Conservation (phyloP, 1,140 invertebrate genomes). For the Hydropsyche tenuis region DNA sequence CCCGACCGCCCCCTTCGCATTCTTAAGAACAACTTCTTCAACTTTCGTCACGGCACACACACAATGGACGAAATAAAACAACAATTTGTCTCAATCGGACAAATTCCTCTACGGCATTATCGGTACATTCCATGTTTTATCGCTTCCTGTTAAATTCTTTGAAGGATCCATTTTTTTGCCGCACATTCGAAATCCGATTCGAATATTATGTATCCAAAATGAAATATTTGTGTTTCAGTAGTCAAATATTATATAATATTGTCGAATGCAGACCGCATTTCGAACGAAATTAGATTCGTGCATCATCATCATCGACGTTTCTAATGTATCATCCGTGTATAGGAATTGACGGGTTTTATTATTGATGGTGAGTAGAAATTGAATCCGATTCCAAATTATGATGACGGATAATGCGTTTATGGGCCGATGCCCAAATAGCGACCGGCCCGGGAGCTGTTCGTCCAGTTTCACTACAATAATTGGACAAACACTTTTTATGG, state of each 20-base stretch:
- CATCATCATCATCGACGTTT: not conserved
- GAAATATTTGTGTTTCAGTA: too few relatives aligned
- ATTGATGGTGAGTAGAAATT: not conserved
- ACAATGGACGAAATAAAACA: not conserved
- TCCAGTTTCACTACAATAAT: constrained; percentile 33
- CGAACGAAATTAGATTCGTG: not conserved
- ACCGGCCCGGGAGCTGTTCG: constrained; percentile 18
- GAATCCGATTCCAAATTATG: constrained; percentile 28
- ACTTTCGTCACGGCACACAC: not conserved
- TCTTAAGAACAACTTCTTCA: constrained; percentile 27
- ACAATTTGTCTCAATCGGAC: not conserved
- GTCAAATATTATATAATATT: too few relatives aligned
- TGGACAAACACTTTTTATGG: constrained; percentile 29
- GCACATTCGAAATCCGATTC: too few relatives aligned
- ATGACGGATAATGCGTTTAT: constrained; percentile 37
- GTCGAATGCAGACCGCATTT: too few relatives aligned
- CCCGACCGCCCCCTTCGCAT: constrained; percentile 5
- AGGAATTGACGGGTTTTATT: constrained; percentile 29
- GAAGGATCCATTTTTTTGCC: too few relatives aligned
- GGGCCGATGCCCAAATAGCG: constrained; percentile 30
- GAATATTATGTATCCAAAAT: too few relatives aligned
- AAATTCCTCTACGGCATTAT: constrained; percentile 2
- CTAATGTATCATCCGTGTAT: constrained; percentile 3
- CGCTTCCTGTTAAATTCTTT: not conserved
- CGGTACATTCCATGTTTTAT: constrained; percentile 13